phyloP scores from a whole-genome alignment of 2,797 vertebrate species.

The Cephalopachus bancanus region DNA sequence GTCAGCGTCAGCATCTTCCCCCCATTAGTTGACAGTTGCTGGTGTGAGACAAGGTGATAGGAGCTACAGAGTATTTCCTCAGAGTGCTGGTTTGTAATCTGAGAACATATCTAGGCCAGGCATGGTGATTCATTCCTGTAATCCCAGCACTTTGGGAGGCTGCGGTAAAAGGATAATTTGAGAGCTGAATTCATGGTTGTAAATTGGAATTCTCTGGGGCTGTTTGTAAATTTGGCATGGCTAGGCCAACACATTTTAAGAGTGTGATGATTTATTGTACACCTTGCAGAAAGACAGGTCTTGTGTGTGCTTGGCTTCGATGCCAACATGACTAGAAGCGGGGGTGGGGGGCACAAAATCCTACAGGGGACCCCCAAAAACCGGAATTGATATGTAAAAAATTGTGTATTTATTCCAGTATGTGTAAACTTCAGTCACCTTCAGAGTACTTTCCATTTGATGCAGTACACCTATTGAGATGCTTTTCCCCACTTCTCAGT shows the following conservation, averaged over 20 bases:
- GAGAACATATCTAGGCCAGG: background rate
- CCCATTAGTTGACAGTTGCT: background rate
- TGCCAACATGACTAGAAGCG: background rate
- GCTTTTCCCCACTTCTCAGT: too few relatives aligned
- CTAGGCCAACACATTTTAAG: background rate
- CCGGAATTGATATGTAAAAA: too few relatives aligned
- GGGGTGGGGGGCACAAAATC: background rate
- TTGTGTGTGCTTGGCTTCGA: background rate
- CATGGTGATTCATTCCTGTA: too few relatives aligned
- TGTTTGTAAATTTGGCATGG: conserved; percentile 50
- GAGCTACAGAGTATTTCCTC: conserved; percentile 26
- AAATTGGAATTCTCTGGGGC: background rate
- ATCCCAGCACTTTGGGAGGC: too few relatives aligned
- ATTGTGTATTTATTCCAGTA: too few relatives aligned
- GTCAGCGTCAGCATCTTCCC: background rate
- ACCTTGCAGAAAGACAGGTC: background rate
- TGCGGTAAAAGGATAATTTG: too few relatives aligned
- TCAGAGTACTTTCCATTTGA: too few relatives aligned
- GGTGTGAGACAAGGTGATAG: background rate
- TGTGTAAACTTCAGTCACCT: too few relatives aligned
- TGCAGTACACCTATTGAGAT: too few relatives aligned
- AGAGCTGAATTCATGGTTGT: conserved; percentile 10
- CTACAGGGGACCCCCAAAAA: background rate
- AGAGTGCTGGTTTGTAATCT: conserved; percentile 46
- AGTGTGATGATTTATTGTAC: conserved; percentile 36